Percentiles rank a stretch among this genome's conserved stretches.
Evolutionary conservation across 2,113 vertebrate genomes (phyloP).

Genomic region (Sylvietta virens): DNA sequence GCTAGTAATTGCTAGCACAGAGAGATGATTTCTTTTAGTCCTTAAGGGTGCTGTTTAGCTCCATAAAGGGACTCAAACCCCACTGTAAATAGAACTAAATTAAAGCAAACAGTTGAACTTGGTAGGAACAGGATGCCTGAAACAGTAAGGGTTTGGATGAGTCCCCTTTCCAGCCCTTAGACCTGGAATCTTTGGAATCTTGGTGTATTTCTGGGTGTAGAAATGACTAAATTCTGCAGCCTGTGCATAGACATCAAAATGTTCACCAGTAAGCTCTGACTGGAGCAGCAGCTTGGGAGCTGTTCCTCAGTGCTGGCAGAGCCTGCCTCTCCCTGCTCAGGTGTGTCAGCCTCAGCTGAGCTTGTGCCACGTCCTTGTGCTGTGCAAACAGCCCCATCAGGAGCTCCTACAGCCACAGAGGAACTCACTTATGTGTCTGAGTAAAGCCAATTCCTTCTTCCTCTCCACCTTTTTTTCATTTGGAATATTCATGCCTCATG

Average conservation of each 20-base stretch:
- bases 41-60: not conserved
- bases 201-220: not conserved
- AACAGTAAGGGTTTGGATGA: not conserved
- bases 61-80: not conserved
- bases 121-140: not conserved
- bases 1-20: not conserved
- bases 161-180: not conserved
- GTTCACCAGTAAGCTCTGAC: not conserved
- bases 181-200: not conserved
- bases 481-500: not conserved
- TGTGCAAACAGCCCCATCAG: not conserved
- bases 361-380: not conserved
- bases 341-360: not conserved
- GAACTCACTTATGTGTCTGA: not conserved
- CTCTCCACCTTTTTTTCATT: not conserved
- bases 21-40: not conserved
- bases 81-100: not conserved
- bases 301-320: not conserved
- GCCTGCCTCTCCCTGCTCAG: not conserved
- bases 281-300: not conserved
- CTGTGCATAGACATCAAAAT: not conserved
- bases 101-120: not conserved
- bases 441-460: not conserved
- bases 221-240: not conserved
- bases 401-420: not conserved